phyloP scores from a whole-genome alignment of 2,797 vertebrate genomes.

The Coregonus ussuriensis region DNA sequence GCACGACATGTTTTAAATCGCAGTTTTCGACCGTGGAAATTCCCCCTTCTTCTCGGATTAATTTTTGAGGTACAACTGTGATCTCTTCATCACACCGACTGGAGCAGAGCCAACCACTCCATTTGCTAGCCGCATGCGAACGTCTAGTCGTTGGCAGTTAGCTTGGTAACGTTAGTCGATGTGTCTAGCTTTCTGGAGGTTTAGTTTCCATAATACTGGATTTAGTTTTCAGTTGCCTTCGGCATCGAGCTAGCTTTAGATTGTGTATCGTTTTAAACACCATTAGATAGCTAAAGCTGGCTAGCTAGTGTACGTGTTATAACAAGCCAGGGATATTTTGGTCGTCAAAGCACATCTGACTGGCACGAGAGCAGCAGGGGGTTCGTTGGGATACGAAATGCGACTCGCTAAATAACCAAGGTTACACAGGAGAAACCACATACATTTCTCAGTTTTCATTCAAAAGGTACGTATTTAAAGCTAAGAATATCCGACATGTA shows the following conservation, averaged over 20 bases:
- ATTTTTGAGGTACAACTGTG: constrained; percentile 27
- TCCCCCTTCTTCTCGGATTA: constrained; percentile 13
- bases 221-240: not conserved
- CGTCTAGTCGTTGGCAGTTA: too few relatives aligned
- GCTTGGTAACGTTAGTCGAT: too few relatives aligned
- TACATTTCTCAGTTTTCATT: not conserved
- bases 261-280: not conserved
- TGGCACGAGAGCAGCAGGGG: not conserved
- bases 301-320: not conserved
- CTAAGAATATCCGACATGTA: not conserved
- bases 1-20: constrained; percentile 5
- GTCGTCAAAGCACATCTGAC: constrained; percentile 2
- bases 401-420: not conserved
- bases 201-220: not conserved
- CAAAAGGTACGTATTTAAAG: constrained; percentile 9
- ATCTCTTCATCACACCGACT: constrained; percentile 36
- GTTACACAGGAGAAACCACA: not conserved
- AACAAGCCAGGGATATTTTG: not conserved
- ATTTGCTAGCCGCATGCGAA: not conserved
- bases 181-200: too few relatives aligned
- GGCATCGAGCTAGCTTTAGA: not conserved
- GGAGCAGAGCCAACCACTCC: not conserved
- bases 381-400: constrained; percentile 4
- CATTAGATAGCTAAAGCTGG: not conserved
- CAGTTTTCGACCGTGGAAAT: constrained; percentile 9